Conservation (phyloP, 64 coral and sea anemone genomes). For the Stylophora pistillata region DNA sequence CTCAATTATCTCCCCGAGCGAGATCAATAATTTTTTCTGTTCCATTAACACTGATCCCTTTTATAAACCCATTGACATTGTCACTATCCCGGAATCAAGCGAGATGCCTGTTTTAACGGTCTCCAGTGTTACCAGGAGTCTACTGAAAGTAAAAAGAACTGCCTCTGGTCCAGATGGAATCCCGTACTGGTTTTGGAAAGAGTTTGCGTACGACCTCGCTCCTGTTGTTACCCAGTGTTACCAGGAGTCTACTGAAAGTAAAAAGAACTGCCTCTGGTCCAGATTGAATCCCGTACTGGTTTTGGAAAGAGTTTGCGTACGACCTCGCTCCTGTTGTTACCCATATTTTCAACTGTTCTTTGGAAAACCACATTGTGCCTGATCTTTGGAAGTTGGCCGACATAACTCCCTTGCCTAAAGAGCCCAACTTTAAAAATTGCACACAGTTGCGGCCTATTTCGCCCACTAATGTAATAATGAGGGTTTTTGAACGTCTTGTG, state of each 20-base stretch:
- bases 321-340: constrained; percentile 52
- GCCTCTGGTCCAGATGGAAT: too few species aligned
- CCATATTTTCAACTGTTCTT: constrained; percentile 42
- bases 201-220: too few species aligned
- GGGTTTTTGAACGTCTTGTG: constrained; percentile 38
- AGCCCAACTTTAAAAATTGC: constrained; percentile 23
- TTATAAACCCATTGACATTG: too few species aligned
- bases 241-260: too few species aligned
- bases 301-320: constrained; percentile 35
- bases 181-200: too few species aligned
- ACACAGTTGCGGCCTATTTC: constrained; percentile 42
- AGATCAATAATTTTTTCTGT: too few species aligned
- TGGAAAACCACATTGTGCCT: constrained; percentile 27
- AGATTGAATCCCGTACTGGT: constrained; percentile 29
- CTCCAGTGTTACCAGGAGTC: neutral
- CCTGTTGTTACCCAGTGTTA: too few species aligned
- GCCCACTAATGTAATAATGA: constrained; percentile 44
- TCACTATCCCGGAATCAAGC: too few species aligned
- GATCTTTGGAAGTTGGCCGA: constrained; percentile 40
- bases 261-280: too few species aligned
- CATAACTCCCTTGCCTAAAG: constrained; percentile 49
- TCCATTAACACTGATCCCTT: too few species aligned
- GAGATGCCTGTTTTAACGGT: neutral
- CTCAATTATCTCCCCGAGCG: too few species aligned
- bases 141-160: too few species aligned